A percentile compares a stretch with the other conserved stretches of the same genome.
These are phyloP conservation scores for Rana temporaria DNA, from an alignment of 2,113 vertebrate species.

Conservation along the genomic window DNA sequence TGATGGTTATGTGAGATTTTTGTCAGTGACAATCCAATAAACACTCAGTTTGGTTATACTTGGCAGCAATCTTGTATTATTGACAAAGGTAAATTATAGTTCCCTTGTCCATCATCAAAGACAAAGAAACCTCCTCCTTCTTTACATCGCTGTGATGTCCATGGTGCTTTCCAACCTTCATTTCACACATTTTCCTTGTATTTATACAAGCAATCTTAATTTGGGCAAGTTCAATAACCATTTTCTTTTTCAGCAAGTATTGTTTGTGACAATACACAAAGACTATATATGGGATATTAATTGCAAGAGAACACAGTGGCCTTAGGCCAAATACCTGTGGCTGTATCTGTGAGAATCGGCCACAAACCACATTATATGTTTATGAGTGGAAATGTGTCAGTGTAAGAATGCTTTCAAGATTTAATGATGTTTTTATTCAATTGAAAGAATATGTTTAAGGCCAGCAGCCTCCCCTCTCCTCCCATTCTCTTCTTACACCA, in stretches of 20 bases:
- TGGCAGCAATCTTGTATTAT: neutral
- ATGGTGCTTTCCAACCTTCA: neutral
- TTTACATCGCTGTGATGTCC: neutral
- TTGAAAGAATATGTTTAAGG: too few relatives aligned
- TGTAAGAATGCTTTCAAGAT: neutral
- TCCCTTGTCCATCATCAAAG: neutral
- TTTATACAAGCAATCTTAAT: neutral
- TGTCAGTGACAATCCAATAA: neutral
- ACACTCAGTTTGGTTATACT: neutral
- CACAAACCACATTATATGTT: neutral
- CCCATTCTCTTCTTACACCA: too few relatives aligned
- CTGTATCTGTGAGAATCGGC: neutral
- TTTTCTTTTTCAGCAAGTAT: neutral
- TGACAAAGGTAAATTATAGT: neutral
- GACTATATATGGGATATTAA: slow-evolving; percentile 26
- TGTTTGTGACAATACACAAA: neutral
- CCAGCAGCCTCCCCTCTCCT: too few relatives aligned
- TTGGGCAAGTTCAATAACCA: neutral
- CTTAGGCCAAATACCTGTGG: slow-evolving; percentile 2
- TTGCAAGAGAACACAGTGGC: neutral
- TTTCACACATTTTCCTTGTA: neutral
- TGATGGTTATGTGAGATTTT: slow-evolving; percentile 53
- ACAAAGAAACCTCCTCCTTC: neutral
- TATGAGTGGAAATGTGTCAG: neutral
- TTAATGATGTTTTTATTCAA: too few relatives aligned